phyloP scores from a whole-genome alignment of 2,888 invertebrate genomes.

The Pyrocoelia pectoralis region DNA sequence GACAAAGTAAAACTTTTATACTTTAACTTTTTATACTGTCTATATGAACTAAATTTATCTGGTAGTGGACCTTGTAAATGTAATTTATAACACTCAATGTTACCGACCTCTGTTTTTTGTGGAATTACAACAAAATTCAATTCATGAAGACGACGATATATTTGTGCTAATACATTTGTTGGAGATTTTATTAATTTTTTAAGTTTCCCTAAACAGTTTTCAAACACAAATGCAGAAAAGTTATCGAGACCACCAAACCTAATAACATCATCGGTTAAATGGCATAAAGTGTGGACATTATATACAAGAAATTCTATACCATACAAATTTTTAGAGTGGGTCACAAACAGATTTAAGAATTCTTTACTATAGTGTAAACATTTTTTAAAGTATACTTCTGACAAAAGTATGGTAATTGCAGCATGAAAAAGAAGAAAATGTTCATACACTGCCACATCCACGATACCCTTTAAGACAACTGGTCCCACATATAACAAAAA shows the following conservation, averaged over 20 bases:
- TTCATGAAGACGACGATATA: conserved; percentile 13
- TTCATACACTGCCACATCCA: conserved; percentile 27
- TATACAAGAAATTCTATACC: conserved; percentile 22
- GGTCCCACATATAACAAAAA: conserved; percentile 34
- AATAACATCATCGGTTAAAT: conserved; percentile 21
- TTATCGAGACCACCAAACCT: conserved; percentile 17
- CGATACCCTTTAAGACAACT: conserved; percentile 22
- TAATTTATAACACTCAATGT: not conserved
- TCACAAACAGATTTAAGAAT: conserved; percentile 2
- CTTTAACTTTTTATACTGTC: not conserved
- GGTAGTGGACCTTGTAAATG: conserved; percentile 1
- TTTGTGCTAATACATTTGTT: conserved; percentile 17
- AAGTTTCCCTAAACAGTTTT: conserved; percentile 13
- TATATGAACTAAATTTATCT: conserved; percentile 2
- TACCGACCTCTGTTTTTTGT: conserved; percentile 1
- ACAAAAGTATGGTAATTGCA: conserved; percentile 23
- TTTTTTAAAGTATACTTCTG: conserved; percentile 5
- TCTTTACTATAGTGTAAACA: not conserved
- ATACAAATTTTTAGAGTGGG: conserved; percentile 19
- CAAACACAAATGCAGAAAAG: conserved; percentile 22
- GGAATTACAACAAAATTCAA: conserved; percentile 1
- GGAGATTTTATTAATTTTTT: conserved; percentile 13
- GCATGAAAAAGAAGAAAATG: conserved; percentile 27
- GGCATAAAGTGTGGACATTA: conserved; percentile 18
- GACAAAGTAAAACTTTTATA: not conserved